phyloP scores from a whole-genome alignment of 1,140 invertebrate genomes.

The Hyles vespertilio region DNA sequence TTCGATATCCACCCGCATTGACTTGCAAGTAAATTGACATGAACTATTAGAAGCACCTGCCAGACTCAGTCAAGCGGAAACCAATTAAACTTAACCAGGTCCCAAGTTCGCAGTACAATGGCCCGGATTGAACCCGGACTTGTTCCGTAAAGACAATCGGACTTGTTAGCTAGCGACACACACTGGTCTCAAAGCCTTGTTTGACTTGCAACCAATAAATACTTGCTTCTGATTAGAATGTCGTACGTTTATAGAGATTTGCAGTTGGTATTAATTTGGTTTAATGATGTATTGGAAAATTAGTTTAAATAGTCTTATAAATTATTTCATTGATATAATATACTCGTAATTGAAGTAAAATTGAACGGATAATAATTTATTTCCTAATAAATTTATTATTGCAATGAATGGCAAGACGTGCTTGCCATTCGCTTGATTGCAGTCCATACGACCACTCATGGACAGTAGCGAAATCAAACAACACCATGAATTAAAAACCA shows the following conservation, averaged over 20 bases:
- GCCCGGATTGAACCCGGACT: constrained; percentile 9
- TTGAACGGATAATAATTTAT: too few relatives aligned
- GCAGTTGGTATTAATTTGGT: neutral
- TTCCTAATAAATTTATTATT: too few relatives aligned
- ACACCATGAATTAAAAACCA: too few relatives aligned
- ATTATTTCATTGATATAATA: too few relatives aligned
- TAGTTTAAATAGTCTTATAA: too few relatives aligned
- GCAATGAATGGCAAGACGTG: too few relatives aligned
- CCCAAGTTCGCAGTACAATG: constrained; percentile 1
- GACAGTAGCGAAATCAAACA: too few relatives aligned
- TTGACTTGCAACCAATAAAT: neutral
- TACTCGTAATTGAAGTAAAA: too few relatives aligned
- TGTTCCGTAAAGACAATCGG: constrained; percentile 6
- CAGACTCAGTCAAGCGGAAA: constrained; percentile 11
- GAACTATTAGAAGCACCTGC: constrained; percentile 4
- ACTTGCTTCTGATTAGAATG: neutral
- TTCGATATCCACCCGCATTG: too few relatives aligned
- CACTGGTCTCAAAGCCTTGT: constrained; percentile 1
- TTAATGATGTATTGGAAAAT: too few relatives aligned
- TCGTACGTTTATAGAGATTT: neutral
- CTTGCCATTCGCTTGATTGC: too few relatives aligned
- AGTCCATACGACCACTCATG: too few relatives aligned
- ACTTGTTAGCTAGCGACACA: constrained; percentile 7
- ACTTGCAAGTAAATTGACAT: constrained; percentile 2
- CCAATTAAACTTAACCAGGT: constrained; percentile 23